Evolutionary conservation across 2,888 invertebrate genomes (phyloP).

Genomic region (Dryobota labecula): DNA sequence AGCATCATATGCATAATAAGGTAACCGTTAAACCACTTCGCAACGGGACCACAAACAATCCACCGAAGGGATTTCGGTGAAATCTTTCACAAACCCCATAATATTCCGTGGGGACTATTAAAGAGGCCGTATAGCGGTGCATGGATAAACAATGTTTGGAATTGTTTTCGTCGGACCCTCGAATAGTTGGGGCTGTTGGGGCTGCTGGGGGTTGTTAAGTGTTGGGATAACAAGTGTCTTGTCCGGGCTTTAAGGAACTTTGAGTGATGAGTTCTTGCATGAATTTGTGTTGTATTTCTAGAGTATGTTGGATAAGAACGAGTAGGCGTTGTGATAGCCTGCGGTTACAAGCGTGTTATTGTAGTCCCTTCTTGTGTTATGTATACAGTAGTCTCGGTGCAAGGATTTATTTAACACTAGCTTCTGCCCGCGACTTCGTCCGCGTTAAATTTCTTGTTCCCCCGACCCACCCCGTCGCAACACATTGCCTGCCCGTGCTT

Average conservation of each 20-base stretch:
- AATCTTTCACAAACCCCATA: conserved; percentile 64
- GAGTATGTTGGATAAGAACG: conserved; percentile 3
- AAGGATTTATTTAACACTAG: not conserved
- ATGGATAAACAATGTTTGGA: conserved; percentile 67
- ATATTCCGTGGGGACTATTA: conserved; percentile 65
- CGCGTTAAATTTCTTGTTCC: too few species aligned
- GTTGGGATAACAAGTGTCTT: conserved; percentile 51
- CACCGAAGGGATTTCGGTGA: conserved; percentile 58
- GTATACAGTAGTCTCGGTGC: not conserved
- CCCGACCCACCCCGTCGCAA: too few species aligned
- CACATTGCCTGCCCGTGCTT: too few species aligned
- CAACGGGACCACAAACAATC: conserved; percentile 61
- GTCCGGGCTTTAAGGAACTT: conserved; percentile 53
- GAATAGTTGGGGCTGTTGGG: conserved; percentile 49
- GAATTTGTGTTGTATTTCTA: conserved; percentile 43
- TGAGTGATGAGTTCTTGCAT: conserved; percentile 54
- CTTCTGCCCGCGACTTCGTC: too few species aligned
- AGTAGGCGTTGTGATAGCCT: not conserved
- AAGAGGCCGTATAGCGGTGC: conserved; percentile 50
- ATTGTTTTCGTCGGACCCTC: conserved; percentile 62
- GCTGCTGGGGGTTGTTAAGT: conserved; percentile 14
- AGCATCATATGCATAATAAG: conserved; percentile 62
- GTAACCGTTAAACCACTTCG: conserved; percentile 51
- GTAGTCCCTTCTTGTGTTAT: conserved; percentile 2
- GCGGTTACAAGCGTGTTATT: conserved; percentile 13